phyloP scores from a whole-genome alignment of 2,113 vertebrate species.

The Bambusicola thoracicus region DNA sequence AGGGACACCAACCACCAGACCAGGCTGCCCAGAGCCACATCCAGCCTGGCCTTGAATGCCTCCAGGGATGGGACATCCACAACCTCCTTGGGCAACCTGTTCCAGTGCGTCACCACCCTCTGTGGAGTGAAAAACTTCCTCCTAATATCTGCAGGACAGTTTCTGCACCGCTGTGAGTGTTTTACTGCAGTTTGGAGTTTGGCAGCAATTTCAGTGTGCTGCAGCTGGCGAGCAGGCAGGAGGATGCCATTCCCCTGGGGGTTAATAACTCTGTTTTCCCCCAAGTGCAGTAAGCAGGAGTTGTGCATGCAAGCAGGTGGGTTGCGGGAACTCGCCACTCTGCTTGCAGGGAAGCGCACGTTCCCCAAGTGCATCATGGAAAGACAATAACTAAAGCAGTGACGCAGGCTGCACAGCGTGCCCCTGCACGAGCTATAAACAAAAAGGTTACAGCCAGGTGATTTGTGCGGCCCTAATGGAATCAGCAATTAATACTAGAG shows the following conservation, averaged over 20 bases:
- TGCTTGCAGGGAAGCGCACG: not conserved
- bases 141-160: not conserved
- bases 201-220: not conserved
- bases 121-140: no score
- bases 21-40: no score
- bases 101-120: no score
- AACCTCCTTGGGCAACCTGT: no score
- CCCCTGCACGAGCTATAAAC: not conserved
- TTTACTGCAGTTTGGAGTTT: not conserved
- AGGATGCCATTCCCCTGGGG: not conserved
- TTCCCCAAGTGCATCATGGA: conserved; percentile 36
- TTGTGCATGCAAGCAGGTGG: conserved; percentile 6
- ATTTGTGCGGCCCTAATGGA: conserved; percentile 11
- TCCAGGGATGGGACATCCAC: no score
- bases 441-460: not conserved
- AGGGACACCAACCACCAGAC: no score
- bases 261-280: not conserved
- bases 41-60: no score
- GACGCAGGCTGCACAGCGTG: conserved; percentile 11
- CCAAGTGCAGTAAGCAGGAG: not conserved
- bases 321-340: conserved; percentile 21
- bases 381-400: conserved; percentile 27
- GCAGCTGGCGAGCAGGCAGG: not conserved
- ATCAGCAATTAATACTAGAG: conserved; percentile 12
- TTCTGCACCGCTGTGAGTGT: not conserved